Percentiles rank a stretch among this genome's conserved stretches.
Conservation (phyloP, 2,797 vertebrate genomes). For the Podarcis siculus region DNA sequence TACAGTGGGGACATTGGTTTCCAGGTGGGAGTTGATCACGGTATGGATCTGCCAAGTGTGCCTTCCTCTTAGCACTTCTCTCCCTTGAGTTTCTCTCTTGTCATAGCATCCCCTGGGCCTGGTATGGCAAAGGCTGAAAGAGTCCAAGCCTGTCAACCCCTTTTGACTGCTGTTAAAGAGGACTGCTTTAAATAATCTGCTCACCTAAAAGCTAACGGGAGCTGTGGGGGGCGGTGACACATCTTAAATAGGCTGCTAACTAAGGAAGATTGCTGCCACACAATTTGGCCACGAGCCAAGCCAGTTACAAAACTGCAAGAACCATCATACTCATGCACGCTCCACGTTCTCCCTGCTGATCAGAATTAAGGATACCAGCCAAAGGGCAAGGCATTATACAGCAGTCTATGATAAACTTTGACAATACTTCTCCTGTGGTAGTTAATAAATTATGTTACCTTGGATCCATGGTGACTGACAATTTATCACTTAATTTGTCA, state of each 20-base stretch:
- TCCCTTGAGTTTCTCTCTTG: too few species aligned
- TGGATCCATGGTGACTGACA: slow-evolving; percentile 1
- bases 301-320: neutral
- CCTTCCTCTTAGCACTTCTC: too few species aligned
- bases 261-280: neutral
- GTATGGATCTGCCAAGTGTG: too few species aligned
- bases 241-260: neutral
- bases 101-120: neutral
- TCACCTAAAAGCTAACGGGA: neutral
- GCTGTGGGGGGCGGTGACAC: neutral
- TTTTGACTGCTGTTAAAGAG: neutral
- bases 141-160: slow-evolving; percentile 68
- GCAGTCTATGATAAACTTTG: neutral
- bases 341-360: neutral
- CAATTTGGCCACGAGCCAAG: neutral
- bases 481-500: slow-evolving; percentile 5
- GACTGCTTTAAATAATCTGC: neutral
- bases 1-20: too few species aligned
- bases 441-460: slow-evolving; percentile 18
- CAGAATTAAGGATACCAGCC: neutral
- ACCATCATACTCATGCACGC: neutral
- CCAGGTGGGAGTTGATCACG: too few species aligned
- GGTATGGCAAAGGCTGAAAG: slow-evolving; percentile 68
- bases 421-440: neutral
- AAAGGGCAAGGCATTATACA: neutral